Evolutionary conservation across 2,888 invertebrate species (phyloP).

Genomic region (Mythimna loreyi): DNA sequence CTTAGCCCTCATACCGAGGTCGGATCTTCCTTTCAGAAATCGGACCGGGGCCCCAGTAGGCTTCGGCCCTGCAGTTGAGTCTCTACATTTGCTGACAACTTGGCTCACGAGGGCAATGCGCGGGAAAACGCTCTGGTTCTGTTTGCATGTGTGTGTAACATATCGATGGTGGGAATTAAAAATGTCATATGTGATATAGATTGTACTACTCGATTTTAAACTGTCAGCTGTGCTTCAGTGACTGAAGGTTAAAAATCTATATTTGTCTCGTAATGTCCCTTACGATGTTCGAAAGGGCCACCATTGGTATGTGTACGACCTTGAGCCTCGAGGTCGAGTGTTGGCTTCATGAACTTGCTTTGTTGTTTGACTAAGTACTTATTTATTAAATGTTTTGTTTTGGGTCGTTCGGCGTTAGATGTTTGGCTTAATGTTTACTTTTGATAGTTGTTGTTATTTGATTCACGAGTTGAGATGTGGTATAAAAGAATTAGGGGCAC

Average conservation of each 20-base stretch:
- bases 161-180: neutral
- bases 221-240: neutral
- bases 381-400: slow-evolving; percentile 12
- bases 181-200: neutral
- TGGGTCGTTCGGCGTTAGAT: neutral
- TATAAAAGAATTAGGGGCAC: no score
- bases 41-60: no score
- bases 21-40: no score
- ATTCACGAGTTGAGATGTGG: no score
- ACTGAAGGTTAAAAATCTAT: neutral
- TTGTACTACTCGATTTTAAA: neutral
- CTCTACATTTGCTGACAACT: no score
- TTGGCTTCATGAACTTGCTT: slow-evolving; percentile 12
- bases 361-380: slow-evolving; percentile 16
- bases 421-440: neutral
- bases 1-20: no score
- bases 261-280: no score
- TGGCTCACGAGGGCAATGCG: slow-evolving; percentile 58
- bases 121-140: slow-evolving; percentile 55
- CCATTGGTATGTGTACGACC: slow-evolving; percentile 14
- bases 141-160: neutral
- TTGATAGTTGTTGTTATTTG: neutral
- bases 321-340: slow-evolving; percentile 18
- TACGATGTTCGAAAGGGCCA: no score
- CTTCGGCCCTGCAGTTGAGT: no score